phyloP scores from a whole-genome alignment of 2,113 vertebrate genomes.

The Oncorhynchus tshawytscha region DNA sequence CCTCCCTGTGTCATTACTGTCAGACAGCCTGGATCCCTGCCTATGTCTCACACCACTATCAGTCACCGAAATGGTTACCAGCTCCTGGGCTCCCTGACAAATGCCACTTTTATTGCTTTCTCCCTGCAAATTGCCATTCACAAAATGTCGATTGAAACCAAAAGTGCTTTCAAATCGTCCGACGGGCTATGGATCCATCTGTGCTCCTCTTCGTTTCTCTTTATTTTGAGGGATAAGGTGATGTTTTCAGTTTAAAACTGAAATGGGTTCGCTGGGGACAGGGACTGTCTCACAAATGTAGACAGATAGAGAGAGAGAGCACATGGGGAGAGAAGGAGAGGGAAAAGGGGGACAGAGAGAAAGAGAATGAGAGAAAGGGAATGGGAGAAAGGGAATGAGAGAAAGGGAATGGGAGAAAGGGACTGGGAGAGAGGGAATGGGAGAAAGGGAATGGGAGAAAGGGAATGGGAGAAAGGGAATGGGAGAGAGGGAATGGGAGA shows the following conservation, averaged over 20 bases:
- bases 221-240: not conserved
- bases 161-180: constrained; percentile 36
- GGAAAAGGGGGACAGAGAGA: constrained; percentile 6
- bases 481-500: too few relatives aligned
- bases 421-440: rapidly evolving
- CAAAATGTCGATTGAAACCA: constrained; percentile 48
- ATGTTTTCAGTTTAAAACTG: not conserved
- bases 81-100: constrained; percentile 31
- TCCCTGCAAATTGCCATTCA: constrained; percentile 46
- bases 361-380: not conserved
- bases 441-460: too few relatives aligned
- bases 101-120: constrained; percentile 35
- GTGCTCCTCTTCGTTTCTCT: constrained; percentile 7
- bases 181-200: not conserved
- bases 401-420: too few relatives aligned
- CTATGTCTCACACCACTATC: constrained; percentile 19
- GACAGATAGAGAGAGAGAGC: not conserved
- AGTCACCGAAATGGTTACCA: constrained; percentile 23
- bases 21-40: constrained; percentile 20
- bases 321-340: constrained; percentile 1
- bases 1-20: not conserved
- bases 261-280: constrained; percentile 17
- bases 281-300: constrained; percentile 8
- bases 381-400: too few relatives aligned
- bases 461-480: rapidly evolving